These are phyloP conservation scores for Stictocephala bisonia DNA, from an alignment of 2,888 invertebrate genomes.

Conservation along the genomic window DNA sequence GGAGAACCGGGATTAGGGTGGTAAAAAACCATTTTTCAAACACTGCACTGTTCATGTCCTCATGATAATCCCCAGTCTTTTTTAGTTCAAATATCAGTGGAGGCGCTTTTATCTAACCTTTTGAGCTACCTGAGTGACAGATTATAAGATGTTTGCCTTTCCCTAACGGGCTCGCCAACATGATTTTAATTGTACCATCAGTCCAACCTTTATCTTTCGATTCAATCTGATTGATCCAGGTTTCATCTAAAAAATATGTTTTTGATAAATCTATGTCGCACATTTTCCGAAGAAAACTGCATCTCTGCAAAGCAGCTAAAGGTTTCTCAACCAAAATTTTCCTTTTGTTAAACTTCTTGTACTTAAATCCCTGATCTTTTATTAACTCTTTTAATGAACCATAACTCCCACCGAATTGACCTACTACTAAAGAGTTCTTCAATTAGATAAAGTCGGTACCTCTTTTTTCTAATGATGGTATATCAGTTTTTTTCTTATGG, in stretches of 20 bases:
- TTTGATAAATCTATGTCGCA: neutral
- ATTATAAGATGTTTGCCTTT: conserved; percentile 5
- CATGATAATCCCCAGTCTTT: conserved; percentile 7
- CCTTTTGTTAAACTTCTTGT: conserved; percentile 2
- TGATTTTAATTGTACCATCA: neutral
- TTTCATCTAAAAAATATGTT: conserved; percentile 21
- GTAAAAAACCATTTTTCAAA: conserved; percentile 23
- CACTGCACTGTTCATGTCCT: neutral
- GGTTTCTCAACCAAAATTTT: neutral
- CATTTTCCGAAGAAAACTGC: neutral
- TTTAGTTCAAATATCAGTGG: conserved; percentile 16
- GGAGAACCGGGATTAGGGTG: neutral
- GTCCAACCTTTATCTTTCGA: neutral
- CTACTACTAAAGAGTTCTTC: neutral
- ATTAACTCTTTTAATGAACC: neutral
- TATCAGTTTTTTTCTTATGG: too few relatives aligned
- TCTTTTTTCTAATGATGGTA: conserved; percentile 4
- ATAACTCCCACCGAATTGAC: neutral
- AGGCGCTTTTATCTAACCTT: conserved; percentile 20
- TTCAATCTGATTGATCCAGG: neutral
- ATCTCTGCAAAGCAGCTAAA: neutral
- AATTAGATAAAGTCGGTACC: neutral
- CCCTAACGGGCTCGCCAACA: neutral
- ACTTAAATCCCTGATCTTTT: neutral
- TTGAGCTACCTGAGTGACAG: neutral